Base-by-base conservation (phyloP, 2,113 vertebrate genomes). In the Opisthocomus hoazin region DNA sequence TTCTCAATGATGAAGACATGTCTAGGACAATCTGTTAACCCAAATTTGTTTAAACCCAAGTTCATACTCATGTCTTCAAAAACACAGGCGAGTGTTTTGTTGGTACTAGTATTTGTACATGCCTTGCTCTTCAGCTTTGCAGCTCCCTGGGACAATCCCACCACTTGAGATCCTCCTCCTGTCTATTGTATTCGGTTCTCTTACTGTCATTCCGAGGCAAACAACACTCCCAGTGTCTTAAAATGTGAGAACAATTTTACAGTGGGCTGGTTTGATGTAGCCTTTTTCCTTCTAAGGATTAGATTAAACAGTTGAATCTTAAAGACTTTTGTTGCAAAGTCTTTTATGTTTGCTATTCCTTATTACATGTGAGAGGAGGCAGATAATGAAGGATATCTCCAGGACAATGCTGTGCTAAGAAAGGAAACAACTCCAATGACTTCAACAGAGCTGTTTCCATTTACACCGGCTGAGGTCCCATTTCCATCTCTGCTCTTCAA, bases 1-100 rank as follows among this genome's bases (percentile, higher is more conserved):
- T 93, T 94, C 87, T 95, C 50, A 65, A 2, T 71, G 81, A 91
- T 94, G 80, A 96, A 82, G 87, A 76, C 57, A 87, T 45, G 87
- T 89, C 95, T 94, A 79, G 74, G 39, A 32, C 93, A 82, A 93
- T 71, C n/a, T 51, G 5, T 81, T 89, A 68, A 92, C 34, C n/a
- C 39, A 78, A 81, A 84, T 82, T 24, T 87, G 39, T 18, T 93
- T 84, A 88, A 90, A 87, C 5, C 34, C 29, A 37, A 24, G 57
- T 84, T 77, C 4, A 3, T 45, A 76, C 19, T 45, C 45, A 22
- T 57, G 69, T 71, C 65, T 94, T 68, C 65, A 89, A 68, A 94
- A 85, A 51, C 71, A 63, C 15, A 86, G 19, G 13, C 58, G 68
- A 90, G 37, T 12, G 14, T 63, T 80, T 92, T 92, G 27, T 77